Evolutionary conservation across 1,140 invertebrate species (phyloP).

Genomic region (Conus betulinus): DNA sequence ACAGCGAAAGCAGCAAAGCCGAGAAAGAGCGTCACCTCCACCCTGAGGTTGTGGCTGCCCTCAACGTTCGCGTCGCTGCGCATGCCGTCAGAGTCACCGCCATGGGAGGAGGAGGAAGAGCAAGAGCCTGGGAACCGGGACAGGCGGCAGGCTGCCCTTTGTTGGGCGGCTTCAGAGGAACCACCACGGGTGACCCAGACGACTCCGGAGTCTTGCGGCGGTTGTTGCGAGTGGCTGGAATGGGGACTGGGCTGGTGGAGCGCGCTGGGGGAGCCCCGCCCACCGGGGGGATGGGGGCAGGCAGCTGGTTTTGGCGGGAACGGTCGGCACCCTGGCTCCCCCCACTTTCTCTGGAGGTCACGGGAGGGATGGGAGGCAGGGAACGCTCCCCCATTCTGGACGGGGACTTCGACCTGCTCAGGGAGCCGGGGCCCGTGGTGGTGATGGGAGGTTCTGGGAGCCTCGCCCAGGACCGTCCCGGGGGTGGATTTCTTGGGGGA

Average conservation of each 20-base stretch:
- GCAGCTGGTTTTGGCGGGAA: background rate
- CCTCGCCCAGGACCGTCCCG: background rate
- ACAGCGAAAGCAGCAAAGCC: too few species aligned
- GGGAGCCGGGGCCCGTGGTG: background rate
- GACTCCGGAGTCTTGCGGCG: background rate
- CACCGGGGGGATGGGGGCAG: background rate
- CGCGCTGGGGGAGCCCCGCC: background rate
- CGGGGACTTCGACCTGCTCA: background rate
- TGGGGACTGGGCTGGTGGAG: background rate
- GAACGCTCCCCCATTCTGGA: background rate
- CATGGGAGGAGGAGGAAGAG: too few species aligned
- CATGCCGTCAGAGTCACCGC: too few species aligned
- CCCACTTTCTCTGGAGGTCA: background rate
- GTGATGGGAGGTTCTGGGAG: background rate
- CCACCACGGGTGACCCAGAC: background rate
- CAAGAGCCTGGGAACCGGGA: background rate
- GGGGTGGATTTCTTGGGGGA: background rate
- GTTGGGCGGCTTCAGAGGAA: background rate
- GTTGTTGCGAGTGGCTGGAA: background rate
- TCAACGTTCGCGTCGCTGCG: too few species aligned
- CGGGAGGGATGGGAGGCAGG: background rate
- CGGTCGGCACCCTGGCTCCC: too few species aligned
- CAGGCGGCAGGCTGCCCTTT: background rate
- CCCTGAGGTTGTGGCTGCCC: too few species aligned
- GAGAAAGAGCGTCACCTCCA: too few species aligned